Evolutionary conservation across 1,140 invertebrate genomes (phyloP).

Genomic region (Heliconius melpomene): DNA sequence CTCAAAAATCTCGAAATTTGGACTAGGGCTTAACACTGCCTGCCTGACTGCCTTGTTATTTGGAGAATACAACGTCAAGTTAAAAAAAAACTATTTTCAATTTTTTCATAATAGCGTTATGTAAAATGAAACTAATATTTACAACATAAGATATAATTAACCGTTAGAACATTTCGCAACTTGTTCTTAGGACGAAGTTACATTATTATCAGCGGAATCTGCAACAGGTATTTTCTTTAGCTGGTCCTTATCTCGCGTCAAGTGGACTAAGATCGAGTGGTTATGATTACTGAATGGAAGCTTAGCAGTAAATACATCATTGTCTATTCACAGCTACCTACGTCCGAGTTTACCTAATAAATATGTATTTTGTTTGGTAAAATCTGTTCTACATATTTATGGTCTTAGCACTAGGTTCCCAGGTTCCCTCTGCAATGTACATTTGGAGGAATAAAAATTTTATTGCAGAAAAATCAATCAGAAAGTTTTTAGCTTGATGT

Average conservation of each 20-base stretch:
- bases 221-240: constrained; percentile 28
- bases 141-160: background rate
- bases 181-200: constrained; percentile 31
- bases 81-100: too few relatives aligned
- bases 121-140: background rate
- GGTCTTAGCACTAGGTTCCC: too few relatives aligned
- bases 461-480: too few relatives aligned
- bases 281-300: constrained; percentile 17
- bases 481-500: too few relatives aligned
- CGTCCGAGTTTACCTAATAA: constrained; percentile 8
- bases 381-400: background rate
- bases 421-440: too few relatives aligned
- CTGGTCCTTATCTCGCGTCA: constrained; percentile 49
- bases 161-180: constrained; percentile 3
- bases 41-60: background rate
- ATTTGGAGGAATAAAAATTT: too few relatives aligned
- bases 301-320: constrained; percentile 18
- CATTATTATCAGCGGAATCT: constrained; percentile 44
- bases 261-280: constrained; percentile 53
- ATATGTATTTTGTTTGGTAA: constrained; percentile 11
- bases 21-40: too few relatives aligned
- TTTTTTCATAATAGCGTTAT: too few relatives aligned
- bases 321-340: constrained; percentile 11
- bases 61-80: background rate
- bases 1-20: too few relatives aligned